Evolutionary conservation across 2,113 vertebrate genomes (phyloP).

Genomic region (Melanerpes formicivorus): DNA sequence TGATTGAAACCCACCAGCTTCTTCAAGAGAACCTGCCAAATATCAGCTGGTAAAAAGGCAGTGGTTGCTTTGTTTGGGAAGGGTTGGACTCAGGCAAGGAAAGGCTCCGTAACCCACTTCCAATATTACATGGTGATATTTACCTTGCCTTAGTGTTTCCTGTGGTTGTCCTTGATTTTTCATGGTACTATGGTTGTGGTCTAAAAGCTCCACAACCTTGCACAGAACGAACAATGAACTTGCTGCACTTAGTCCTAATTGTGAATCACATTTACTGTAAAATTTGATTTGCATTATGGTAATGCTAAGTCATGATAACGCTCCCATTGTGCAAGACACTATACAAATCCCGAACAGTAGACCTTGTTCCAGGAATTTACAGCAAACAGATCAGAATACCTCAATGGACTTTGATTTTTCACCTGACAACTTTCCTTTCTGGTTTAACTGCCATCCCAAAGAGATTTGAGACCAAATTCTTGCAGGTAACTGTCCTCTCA

Average conservation of each 20-base stretch:
- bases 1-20: not conserved
- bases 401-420: not conserved
- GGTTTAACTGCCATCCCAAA: not conserved
- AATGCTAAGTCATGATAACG: not conserved
- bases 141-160: not conserved
- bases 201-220: not conserved
- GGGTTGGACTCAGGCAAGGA: not conserved
- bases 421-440: not conserved
- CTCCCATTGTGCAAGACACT: not conserved
- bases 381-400: not conserved
- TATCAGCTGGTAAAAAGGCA: not conserved
- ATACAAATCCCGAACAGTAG: not conserved
- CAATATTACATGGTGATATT: not conserved
- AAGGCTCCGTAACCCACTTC: not conserved
- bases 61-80: not conserved
- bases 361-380: not conserved
- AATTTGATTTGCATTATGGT: not conserved
- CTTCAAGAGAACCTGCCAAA: not conserved
- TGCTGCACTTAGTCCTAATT: not conserved
- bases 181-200: rapidly evolving
- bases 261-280: not conserved
- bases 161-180: not conserved
- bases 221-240: not conserved
- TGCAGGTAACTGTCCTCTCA: not conserved
- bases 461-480: not conserved